Evolutionary conservation across 2,113 vertebrate species (phyloP), one percentile per base, ranked within the genome.

Genomic region (Lophura nycthemera): DNA sequence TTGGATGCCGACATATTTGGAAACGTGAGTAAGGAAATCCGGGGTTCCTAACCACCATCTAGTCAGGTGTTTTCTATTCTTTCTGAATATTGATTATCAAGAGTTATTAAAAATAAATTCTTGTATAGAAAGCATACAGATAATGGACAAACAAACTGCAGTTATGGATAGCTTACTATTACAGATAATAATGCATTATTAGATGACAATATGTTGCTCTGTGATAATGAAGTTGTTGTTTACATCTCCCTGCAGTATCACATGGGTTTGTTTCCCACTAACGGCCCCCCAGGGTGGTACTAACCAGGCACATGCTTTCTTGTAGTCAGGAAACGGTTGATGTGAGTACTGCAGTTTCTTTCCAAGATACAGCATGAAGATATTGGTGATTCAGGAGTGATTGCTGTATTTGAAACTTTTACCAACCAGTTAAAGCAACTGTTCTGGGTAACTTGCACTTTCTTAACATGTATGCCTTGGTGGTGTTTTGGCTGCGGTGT

Each of bases 381-480:
- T n/a, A 63, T 19, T 29, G 54, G 88, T 29, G 96, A 88, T 6
- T 88, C 94, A 19, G 96, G 97, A 32, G 82, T 99, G 61, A 90
- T 94, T 36, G 30, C 93, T 64, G 96, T 97, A 9, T 98, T 99
- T 93, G 98, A 98, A 86, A 95, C 34, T 69, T 98, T 99, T 91
- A 97, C 93, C 45, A 19, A 27, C 30, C 97, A 98, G 12, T 92
- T 99, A 50, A 98, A 97, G 80, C 97, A 98, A 42, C 95, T 96
- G 6, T 98, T 98, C 30, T 96, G 96, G 92, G 99, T 99, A 97
- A 93, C 11, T 27, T 64, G 10, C 12, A 1, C 10, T 59, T 45
- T 91, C 32, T 67, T 43, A 66, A n/a, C 0, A 0, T 3, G 13
- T 34, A 32, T 1, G 10, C 6, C 0, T 1, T 24, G 3, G 11